phyloP scores from a whole-genome alignment of 2,113 vertebrate genomes.

The Neolamprologus tretocephalus region DNA sequence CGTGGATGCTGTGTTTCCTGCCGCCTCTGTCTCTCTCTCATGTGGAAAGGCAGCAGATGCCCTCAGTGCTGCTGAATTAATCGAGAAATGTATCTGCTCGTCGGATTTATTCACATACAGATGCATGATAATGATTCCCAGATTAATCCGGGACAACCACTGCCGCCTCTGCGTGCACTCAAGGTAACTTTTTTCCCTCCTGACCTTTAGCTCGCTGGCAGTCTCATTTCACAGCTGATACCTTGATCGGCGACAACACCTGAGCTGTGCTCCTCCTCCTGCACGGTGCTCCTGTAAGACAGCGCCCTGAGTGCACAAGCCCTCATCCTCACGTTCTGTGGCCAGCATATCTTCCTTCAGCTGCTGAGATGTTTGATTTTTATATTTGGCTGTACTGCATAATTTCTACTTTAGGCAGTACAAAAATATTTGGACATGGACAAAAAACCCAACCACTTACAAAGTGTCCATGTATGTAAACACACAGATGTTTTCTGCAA shows the following conservation, averaged over 20 bases:
- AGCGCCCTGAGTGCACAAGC: not conserved
- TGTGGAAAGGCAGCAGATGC: slow-evolving; percentile 31
- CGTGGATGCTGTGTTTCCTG: slow-evolving; percentile 49
- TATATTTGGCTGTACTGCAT: not conserved
- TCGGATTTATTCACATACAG: slow-evolving; percentile 67
- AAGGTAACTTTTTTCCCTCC: not conserved
- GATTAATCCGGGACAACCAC: slow-evolving; percentile 56
- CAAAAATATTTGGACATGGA: not conserved
- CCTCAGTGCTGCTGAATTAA: slow-evolving; percentile 59
- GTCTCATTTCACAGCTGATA: slow-evolving; percentile 25
- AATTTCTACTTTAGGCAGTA: not conserved
- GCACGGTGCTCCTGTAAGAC: slow-evolving; percentile 6
- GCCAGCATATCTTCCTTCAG: not conserved
- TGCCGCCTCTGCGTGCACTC: not conserved
- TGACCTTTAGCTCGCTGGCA: slow-evolving; percentile 58
- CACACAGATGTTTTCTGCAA: not conserved
- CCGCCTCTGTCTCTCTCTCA: slow-evolving; percentile 7
- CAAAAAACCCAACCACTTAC: not conserved
- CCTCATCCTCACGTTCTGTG: not conserved
- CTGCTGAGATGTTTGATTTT: not conserved
- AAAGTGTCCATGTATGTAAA: not conserved
- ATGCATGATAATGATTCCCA: slow-evolving; percentile 68
- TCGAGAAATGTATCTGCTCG: slow-evolving; percentile 55
- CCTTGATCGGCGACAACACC: slow-evolving; percentile 27
- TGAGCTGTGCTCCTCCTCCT: not conserved